Base-by-base conservation (phyloP, 2,113 vertebrate species). In the Entelurus aequoreus region DNA sequence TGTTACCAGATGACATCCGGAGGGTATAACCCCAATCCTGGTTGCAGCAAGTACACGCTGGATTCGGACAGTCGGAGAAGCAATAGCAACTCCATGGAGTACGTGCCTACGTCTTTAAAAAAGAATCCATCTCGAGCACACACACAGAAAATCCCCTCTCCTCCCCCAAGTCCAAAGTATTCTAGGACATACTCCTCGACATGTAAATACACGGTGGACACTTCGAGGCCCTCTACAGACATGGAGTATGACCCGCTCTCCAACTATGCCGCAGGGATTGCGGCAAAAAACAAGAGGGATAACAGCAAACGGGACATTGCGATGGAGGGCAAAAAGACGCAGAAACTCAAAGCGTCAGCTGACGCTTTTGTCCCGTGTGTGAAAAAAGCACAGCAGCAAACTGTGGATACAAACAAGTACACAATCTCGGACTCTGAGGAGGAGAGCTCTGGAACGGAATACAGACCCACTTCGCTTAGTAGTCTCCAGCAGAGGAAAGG, bases 191-290 rank as follows among this genome's bases (percentile, higher is more conserved):
- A 73, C 0, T 65, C 83, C 16, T 81, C 87, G 1, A 94, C 91
- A 54, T 82, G 85, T 68, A 99, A 99, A 77, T 99, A 99, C 0
- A 95, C 94, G 4, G 73, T 99, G 14, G 96, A 99, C 66, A 91
- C 91, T 75, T 94, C 91, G 0, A 94, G 83, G 72, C 97, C 97
- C 0, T 88, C 90, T 11, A 97, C 95, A 0, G 95, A 99, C 76
- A 85, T 99, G 87, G 97, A 99, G 61, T 99, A 99, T 0, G 97
- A 99, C 64, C 97, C 97, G 0, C 90, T 99, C 14, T 95, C 94
- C 7, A 99, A 99, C 85, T 99, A 93, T 65, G 92, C 94, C 0
- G 93, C 97, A 36, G 90, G 94, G 60, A 93, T 92, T 0, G 66
- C 92, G 42, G 77, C 65, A 69, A 95, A 95, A 61, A 76, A 52